Evolutionary conservation across 2,113 vertebrate genomes (phyloP).

Genomic region (Aegithalos caudatus): DNA sequence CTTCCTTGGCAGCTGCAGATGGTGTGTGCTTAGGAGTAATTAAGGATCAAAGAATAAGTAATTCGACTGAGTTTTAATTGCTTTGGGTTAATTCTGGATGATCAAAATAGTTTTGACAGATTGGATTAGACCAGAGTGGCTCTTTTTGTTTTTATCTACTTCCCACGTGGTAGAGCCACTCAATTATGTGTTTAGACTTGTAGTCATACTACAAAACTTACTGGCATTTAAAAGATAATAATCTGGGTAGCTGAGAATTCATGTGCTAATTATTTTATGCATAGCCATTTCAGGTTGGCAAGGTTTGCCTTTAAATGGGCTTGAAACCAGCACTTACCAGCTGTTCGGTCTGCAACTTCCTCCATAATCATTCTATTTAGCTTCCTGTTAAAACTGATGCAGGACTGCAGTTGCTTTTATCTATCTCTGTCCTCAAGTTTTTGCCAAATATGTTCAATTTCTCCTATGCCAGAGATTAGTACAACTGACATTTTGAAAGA

Average conservation of each 20-base stretch:
- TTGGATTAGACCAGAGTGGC: not conserved
- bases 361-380: not conserved
- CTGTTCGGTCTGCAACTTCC: not conserved
- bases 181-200: not conserved
- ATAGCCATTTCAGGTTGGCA: not conserved
- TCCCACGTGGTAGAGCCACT: not conserved
- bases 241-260: not conserved
- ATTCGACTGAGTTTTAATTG: not conserved
- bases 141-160: not conserved
- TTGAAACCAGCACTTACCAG: not conserved
- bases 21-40: not conserved
- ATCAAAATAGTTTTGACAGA: not conserved
- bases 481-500: not conserved
- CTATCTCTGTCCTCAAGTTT: not conserved
- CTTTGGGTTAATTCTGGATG: slow-evolving; percentile 1
- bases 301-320: not conserved
- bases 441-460: not conserved
- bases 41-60: slow-evolving; percentile 8
- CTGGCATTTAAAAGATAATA: not conserved
- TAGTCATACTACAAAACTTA: not conserved
- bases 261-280: not conserved
- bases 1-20: slow-evolving; percentile 3
- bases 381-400: not conserved
- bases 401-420: not conserved
- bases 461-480: not conserved